phyloP scores from a whole-genome alignment of 2,888 invertebrate genomes.

The Epistrophella euchroma region DNA sequence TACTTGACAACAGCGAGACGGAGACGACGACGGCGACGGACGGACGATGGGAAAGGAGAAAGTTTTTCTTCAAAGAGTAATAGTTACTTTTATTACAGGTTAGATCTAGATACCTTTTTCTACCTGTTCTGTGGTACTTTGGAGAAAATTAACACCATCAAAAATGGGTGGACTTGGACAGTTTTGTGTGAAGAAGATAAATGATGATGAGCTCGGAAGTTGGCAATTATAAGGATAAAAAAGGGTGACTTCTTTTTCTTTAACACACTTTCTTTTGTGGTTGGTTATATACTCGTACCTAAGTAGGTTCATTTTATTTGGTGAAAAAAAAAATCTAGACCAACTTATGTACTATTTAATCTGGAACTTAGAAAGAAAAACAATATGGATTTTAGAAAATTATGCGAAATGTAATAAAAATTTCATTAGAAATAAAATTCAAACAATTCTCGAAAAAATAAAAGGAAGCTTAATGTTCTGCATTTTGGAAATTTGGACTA shows the following conservation, averaged over 20 bases:
- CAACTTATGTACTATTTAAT: too few species aligned
- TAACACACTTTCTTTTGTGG: not conserved
- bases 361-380: too few species aligned
- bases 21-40: not conserved
- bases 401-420: too few species aligned
- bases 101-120: not conserved
- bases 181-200: conserved; percentile 32
- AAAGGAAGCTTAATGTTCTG: too few species aligned
- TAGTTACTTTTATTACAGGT: conserved; percentile 7
- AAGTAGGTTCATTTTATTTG: not conserved
- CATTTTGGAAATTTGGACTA: too few species aligned
- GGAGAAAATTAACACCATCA: conserved; percentile 50
- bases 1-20: conserved; percentile 38
- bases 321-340: not conserved
- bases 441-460: too few species aligned
- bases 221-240: not conserved
- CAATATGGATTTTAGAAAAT: too few species aligned
- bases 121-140: conserved; percentile 8
- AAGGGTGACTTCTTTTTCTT: not conserved
- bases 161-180: conserved; percentile 24
- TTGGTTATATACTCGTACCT: not conserved
- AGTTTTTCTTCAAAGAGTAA: conserved; percentile 33
- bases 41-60: not conserved
- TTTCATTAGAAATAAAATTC: too few species aligned
- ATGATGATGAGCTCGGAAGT: conserved; percentile 19